These are phyloP conservation scores for Campoplex nolae DNA, from an alignment of 2,888 invertebrate genomes.

Conservation along the genomic window DNA sequence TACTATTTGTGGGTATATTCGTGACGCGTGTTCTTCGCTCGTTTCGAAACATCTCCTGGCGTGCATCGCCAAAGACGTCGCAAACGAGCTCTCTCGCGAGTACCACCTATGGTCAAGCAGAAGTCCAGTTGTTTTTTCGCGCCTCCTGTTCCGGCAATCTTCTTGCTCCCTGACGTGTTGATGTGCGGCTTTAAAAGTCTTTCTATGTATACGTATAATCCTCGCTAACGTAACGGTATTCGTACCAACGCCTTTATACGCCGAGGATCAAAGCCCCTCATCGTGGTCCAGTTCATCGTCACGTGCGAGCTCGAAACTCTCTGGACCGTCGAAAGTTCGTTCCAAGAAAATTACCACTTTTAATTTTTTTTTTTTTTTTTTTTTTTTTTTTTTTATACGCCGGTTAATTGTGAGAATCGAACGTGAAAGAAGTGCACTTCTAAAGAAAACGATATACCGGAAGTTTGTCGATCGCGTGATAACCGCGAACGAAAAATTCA, in stretches of 20 bases:
- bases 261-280: constrained; percentile 65
- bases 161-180: constrained; percentile 27
- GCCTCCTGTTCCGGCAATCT: constrained; percentile 63
- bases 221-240: constrained; percentile 73
- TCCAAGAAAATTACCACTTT: constrained; percentile 10
- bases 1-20: background rate
- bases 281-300: constrained; percentile 75
- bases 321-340: constrained; percentile 33
- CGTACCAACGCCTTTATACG: constrained; percentile 24
- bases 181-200: background rate
- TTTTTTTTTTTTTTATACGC: background rate
- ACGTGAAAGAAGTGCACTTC: background rate
- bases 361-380: background rate
- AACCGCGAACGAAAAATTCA: background rate
- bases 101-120: constrained; percentile 62
- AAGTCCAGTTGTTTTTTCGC: constrained; percentile 58
- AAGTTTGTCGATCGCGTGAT: background rate
- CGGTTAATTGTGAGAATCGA: background rate
- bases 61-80: constrained; percentile 60
- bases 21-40: constrained; percentile 11
- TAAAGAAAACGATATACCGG: constrained; percentile 15
- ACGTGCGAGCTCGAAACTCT: constrained; percentile 34
- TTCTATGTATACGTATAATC: constrained; percentile 16
- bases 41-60: constrained; percentile 40
- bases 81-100: constrained; percentile 59